Conservation (phyloP, 2,113 vertebrate species). For the Cottus gobio region DNA sequence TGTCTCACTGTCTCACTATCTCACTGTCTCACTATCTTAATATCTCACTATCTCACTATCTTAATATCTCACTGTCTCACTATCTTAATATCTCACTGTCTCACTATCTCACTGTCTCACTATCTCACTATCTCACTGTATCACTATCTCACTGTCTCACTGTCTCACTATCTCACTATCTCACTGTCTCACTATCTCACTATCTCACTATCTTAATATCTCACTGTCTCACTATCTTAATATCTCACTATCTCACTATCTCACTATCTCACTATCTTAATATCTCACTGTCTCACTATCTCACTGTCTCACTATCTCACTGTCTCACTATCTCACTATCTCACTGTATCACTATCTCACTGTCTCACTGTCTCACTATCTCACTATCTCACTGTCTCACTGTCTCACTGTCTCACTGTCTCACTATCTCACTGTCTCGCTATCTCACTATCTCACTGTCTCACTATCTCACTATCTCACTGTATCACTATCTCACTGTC, state of each 20-base stretch:
- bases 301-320: not conserved
- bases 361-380: not conserved
- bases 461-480: not conserved
- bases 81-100: not conserved
- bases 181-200: not conserved
- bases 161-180: too few species aligned
- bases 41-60: not conserved
- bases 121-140: not conserved
- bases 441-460: not conserved
- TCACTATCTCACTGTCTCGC: not conserved
- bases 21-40: too few species aligned
- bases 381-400: not conserved
- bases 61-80: not conserved
- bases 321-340: not conserved
- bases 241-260: too few species aligned
- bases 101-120: not conserved
- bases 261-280: not conserved
- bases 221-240: too few species aligned
- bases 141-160: not conserved
- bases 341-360: not conserved
- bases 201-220: too few species aligned
- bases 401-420: not conserved
- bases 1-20: not conserved
- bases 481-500: not conserved
- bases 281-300: too few species aligned